These are phyloP conservation scores for Sphinx pinastri DNA, from an alignment of 2,888 invertebrate species.

Conservation along the genomic window DNA sequence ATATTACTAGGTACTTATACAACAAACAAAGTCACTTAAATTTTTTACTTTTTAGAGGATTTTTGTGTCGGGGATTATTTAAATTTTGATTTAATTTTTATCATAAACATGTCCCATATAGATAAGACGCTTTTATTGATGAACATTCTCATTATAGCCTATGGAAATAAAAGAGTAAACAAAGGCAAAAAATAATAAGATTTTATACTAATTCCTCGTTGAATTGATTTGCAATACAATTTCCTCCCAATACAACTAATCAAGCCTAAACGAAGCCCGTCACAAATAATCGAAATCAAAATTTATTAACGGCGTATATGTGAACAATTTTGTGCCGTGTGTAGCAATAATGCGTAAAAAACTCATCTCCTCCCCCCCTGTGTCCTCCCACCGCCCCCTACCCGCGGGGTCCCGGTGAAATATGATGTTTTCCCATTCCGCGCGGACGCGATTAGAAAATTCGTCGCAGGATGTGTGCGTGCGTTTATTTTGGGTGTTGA, in stretches of 20 bases:
- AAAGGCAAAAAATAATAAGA: background rate
- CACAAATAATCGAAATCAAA: slow-evolving; percentile 76
- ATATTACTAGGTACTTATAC: too few relatives aligned
- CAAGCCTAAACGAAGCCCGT: slow-evolving; percentile 41
- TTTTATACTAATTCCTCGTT: background rate
- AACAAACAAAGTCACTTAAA: too few relatives aligned
- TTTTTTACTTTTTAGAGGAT: too few relatives aligned
- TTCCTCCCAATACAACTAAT: slow-evolving; percentile 41
- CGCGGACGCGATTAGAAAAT: slow-evolving; percentile 82
- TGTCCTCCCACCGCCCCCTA: slow-evolving; percentile 52
- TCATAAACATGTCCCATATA: too few relatives aligned
- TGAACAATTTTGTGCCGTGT: slow-evolving; percentile 75
- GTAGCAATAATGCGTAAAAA: slow-evolving; percentile 83
- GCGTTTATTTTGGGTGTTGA: slow-evolving; percentile 44
- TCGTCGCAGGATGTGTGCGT: slow-evolving; percentile 62
- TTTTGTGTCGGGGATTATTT: too few relatives aligned
- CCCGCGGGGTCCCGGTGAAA: slow-evolving; percentile 65
- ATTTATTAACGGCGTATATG: slow-evolving; percentile 73
- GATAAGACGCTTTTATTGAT: too few relatives aligned
- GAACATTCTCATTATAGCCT: too few relatives aligned
- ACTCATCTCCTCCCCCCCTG: slow-evolving; percentile 76
- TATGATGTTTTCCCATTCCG: slow-evolving; percentile 81
- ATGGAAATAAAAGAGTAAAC: too few relatives aligned
- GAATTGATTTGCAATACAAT: slow-evolving; percentile 32
- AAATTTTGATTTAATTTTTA: too few relatives aligned